Conservation (phyloP, 2,113 vertebrate genomes). For the Phycodurus eques region DNA sequence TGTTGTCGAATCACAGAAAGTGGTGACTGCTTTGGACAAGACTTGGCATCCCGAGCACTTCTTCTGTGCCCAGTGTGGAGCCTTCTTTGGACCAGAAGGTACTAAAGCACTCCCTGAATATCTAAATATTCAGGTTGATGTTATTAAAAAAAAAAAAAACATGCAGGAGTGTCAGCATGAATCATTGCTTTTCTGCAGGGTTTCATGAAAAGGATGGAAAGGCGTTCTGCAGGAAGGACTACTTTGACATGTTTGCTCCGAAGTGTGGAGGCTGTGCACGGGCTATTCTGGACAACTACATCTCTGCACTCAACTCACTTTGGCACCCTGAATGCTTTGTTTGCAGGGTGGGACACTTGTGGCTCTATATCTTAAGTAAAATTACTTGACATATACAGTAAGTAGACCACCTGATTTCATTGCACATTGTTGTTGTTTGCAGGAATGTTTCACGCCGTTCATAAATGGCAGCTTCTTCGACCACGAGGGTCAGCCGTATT, state of each 20-base stretch:
- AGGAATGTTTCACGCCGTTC: conserved; percentile 97
- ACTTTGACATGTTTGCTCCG: conserved; percentile 96
- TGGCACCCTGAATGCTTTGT: conserved; percentile 97
- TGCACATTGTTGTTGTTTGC: conserved; percentile 4
- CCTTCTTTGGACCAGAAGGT: conserved; percentile 68
- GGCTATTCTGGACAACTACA: conserved; percentile 95
- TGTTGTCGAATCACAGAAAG: conserved; percentile 79
- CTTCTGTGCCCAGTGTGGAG: conserved; percentile 88
- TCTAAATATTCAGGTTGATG: not conserved
- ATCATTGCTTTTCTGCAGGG: conserved; percentile 67
- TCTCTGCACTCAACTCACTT: conserved; percentile 91
- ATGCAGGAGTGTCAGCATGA: not conserved
- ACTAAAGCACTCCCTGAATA: not conserved
- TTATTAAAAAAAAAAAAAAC: not conserved
- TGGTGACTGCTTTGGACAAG: conserved; percentile 83
- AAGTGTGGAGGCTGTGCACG: conserved; percentile 91
- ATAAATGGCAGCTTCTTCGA: conserved; percentile 98
- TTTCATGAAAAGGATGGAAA: conserved; percentile 97
- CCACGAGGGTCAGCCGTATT: conserved; percentile 96
- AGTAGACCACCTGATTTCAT: not conserved
- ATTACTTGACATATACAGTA: not conserved
- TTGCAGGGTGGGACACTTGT: conserved; percentile 82
- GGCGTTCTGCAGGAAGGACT: conserved; percentile 93
- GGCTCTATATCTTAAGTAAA: not conserved
- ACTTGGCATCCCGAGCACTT: conserved; percentile 98